These are phyloP conservation scores for Nixonia krombeini DNA, from an alignment of 1,140 invertebrate genomes.

Conservation along the genomic window DNA sequence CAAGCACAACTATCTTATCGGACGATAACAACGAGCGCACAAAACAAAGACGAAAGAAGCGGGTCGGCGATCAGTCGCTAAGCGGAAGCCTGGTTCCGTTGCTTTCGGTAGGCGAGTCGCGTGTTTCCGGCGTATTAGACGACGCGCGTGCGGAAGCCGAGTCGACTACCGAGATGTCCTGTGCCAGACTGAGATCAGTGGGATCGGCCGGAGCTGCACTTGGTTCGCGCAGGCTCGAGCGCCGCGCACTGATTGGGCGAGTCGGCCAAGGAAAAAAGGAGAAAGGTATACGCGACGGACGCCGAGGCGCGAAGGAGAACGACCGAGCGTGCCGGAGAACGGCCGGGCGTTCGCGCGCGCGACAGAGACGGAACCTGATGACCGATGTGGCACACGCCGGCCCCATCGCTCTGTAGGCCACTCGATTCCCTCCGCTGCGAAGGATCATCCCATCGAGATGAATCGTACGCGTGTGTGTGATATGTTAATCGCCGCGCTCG, in stretches of 20 bases:
- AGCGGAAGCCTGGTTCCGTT: slow-evolving; percentile 28
- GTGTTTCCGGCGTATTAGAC: background rate
- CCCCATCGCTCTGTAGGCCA: too few species aligned
- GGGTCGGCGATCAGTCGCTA: slow-evolving; percentile 13
- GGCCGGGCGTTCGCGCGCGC: slow-evolving; percentile 4
- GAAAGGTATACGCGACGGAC: slow-evolving; percentile 36
- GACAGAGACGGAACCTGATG: slow-evolving; percentile 2
- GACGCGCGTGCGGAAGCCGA: background rate
- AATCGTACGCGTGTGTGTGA: too few species aligned
- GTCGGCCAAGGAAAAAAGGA: slow-evolving; percentile 25
- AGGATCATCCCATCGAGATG: slow-evolving; percentile 15
- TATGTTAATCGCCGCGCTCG: too few species aligned
- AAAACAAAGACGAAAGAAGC: background rate
- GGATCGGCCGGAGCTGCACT: slow-evolving; percentile 8
- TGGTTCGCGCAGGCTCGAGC: slow-evolving; percentile 26
- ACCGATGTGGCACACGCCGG: slow-evolving; percentile 29
- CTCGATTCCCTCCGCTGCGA: slow-evolving; percentile 9
- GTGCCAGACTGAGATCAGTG: slow-evolving; percentile 34
- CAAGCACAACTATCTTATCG: background rate
- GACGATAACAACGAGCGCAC: background rate
- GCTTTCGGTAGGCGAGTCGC: background rate
- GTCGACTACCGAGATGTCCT: slow-evolving; percentile 2
- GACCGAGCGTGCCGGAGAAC: slow-evolving; percentile 19
- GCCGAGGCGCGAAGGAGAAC: too few species aligned
- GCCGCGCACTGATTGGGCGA: slow-evolving; percentile 25